Conservation (phyloP, 2,888 invertebrate genomes). For the Loripinus fragilis region DNA sequence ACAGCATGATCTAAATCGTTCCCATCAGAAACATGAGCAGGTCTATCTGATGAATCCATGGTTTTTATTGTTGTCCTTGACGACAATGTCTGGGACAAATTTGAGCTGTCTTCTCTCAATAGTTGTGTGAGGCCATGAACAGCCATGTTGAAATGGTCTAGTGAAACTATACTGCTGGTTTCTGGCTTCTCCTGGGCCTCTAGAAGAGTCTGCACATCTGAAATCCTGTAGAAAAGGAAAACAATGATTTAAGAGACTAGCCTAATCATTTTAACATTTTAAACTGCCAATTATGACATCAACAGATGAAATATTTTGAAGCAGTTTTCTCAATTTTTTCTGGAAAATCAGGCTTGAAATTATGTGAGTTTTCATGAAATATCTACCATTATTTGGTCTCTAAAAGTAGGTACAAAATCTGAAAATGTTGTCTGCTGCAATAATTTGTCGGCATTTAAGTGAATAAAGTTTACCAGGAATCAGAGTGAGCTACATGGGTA, state of each 20-base stretch:
- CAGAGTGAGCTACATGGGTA: too few relatives aligned
- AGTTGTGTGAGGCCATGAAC: conserved; percentile 58
- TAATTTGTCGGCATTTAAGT: too few relatives aligned
- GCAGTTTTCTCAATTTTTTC: too few relatives aligned
- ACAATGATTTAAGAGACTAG: not conserved
- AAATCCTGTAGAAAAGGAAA: conserved; percentile 42
- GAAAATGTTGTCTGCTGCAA: too few relatives aligned
- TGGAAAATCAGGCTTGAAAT: too few relatives aligned
- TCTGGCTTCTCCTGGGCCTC: conserved; percentile 12
- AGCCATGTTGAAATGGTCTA: conserved; percentile 62
- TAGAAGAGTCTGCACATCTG: conserved; percentile 46
- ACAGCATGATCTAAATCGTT: conserved; percentile 53
- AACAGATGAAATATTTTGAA: too few relatives aligned
- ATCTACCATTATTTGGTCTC: too few relatives aligned
- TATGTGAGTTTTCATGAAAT: too few relatives aligned
- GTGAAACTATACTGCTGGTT: conserved; percentile 44
- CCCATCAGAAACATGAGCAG: not conserved
- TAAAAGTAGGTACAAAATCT: too few relatives aligned
- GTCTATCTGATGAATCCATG: not conserved
- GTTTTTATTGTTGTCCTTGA: not conserved
- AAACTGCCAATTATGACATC: too few relatives aligned
- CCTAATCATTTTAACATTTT: too few relatives aligned
- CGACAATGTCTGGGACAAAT: not conserved
- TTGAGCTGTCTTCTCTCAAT: not conserved
- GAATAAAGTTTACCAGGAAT: too few relatives aligned